Conservation (phyloP, 2,113 vertebrate genomes). For the Rattus rattus region DNA sequence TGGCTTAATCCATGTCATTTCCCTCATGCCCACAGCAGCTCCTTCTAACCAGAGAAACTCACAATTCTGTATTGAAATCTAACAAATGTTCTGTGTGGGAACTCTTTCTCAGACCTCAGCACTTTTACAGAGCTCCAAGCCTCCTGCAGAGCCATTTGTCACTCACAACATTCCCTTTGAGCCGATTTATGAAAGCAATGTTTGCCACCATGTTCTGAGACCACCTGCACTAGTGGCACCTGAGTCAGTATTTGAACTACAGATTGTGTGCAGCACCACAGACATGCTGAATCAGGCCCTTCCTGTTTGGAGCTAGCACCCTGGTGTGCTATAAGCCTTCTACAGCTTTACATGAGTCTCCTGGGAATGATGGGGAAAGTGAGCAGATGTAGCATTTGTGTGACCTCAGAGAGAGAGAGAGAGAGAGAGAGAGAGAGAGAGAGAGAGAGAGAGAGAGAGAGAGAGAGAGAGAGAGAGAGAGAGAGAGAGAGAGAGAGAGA, state of each 20-base stretch:
- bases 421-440: no score
- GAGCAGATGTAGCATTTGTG: neutral
- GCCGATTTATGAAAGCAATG: neutral
- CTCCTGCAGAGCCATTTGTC: neutral
- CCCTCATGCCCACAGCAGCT: neutral
- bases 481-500: no score
- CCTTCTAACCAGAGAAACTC: slow-evolving; percentile 30
- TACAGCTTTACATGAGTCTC: neutral
- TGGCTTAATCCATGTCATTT: neutral
- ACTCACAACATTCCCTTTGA: neutral
- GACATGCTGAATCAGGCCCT: neutral
- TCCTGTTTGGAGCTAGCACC: neutral
- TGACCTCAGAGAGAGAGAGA: neutral
- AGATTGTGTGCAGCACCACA: slow-evolving; percentile 1
- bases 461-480: no score
- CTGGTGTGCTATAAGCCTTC: neutral
- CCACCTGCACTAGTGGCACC: neutral
- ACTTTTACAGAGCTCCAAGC: neutral
- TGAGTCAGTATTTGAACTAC: slow-evolving; percentile 16
- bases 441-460: neutral
- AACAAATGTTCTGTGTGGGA: neutral
- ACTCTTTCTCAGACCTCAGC: neutral
- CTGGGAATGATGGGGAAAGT: neutral
- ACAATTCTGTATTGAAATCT: neutral
- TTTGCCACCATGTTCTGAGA: neutral